A percentile compares a stretch with the other conserved stretches of the same genome.
phyloP scores from a whole-genome alignment of 1,140 invertebrate genomes.

The Drosophila mayri region DNA sequence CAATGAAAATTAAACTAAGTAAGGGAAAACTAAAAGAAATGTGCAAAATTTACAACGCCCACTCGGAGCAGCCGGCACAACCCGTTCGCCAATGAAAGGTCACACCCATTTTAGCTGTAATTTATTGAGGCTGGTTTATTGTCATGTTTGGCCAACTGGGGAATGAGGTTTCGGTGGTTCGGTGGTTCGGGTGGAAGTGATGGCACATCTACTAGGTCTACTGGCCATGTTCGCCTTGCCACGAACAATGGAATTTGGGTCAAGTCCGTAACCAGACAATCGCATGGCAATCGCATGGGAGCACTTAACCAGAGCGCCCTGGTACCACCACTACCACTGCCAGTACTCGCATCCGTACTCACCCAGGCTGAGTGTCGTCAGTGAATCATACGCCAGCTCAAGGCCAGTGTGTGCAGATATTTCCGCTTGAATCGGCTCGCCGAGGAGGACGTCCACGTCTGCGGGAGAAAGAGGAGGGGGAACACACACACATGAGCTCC shows the following conservation, averaged over 20 bases:
- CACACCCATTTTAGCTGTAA: conserved; percentile 33
- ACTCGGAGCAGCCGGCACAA: neutral
- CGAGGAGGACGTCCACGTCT: conserved; percentile 88
- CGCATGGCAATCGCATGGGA: conserved; percentile 50
- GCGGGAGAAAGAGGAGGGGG: conserved; percentile 1
- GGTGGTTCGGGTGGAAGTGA: neutral
- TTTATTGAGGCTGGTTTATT: conserved; percentile 49
- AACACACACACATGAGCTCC: conserved; percentile 4
- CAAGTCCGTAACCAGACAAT: conserved; percentile 55
- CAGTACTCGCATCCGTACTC: conserved; percentile 68
- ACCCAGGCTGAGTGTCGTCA: conserved; percentile 87
- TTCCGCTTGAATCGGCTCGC: conserved; percentile 87
- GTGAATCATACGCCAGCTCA: conserved; percentile 86
- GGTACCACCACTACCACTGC: neutral
- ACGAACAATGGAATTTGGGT: conserved; percentile 59
- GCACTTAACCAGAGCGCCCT: conserved; percentile 34
- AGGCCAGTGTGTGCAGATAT: conserved; percentile 87
- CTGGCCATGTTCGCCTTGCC: conserved; percentile 17
- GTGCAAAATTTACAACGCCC: conserved; percentile 16
- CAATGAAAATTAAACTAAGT: conserved; percentile 8
- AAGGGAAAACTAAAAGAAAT: neutral
- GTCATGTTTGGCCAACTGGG: conserved; percentile 46
- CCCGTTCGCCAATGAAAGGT: conserved; percentile 27
- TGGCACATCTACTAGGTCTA: conserved; percentile 25
- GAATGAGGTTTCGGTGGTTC: neutral